Base-by-base conservation (phyloP, 2,797 vertebrate genomes). In the Spinus olivaceus region DNA sequence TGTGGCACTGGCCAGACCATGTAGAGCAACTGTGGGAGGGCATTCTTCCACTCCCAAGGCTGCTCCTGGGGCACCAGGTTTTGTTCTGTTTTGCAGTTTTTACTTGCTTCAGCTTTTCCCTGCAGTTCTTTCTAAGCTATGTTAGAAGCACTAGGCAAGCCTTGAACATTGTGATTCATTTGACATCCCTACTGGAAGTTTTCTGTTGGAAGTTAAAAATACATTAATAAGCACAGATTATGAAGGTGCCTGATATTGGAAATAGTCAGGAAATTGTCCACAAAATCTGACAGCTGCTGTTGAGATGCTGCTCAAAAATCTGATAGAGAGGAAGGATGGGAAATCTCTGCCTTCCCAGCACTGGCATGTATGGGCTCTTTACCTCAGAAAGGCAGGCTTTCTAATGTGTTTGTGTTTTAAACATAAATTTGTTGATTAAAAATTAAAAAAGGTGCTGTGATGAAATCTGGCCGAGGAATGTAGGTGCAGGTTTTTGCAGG, bases 1-100 rank as follows among this genome's bases (percentile, higher is more conserved):
- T 63, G 57, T 41, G 53, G 27, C 37, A 41, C 37, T 30, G 37
- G 8, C 41, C 6, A 7, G 10, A 50, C 21, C 25, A 37, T 5
- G 39, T 53, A 47, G 1, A 53, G 10, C 14, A 21, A 2, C 35
- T 28, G 24, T 72, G 37, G 27, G 24, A 72, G 12, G 11, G 8
- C 12, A 61, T 44, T 33, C 46, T 61, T 67, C 33, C 33, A 30
- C 41, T 60, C 18, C 64, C 32, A 23, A 61, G n/a, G 42, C 28
- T 76, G 24, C 24, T 9, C 15, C 20, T 77, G 28, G 16, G 24
- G 15, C 21, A 33, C 9, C 0, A 0, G 9, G 8, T 51, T 14
- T 30, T 44, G 42, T 5, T 49, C 21, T 50, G 3, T n/a, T 90
- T 67, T 28, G 25, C 30, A 76, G 21, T 7, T 79, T 84, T 79